phyloP scores from a whole-genome alignment of 1,140 invertebrate species.

The Camponotus vicinus region DNA sequence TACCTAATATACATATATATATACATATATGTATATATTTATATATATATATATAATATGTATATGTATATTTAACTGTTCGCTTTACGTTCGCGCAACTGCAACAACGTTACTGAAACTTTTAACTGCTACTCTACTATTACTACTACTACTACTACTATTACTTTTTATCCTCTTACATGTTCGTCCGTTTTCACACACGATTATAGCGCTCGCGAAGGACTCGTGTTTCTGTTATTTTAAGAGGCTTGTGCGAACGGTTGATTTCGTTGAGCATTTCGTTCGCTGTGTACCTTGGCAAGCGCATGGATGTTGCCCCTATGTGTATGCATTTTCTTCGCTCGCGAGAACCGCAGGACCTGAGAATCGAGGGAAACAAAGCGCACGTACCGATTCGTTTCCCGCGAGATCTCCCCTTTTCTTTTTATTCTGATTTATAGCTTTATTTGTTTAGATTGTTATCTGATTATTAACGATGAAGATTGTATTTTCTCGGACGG shows the following conservation, averaged over 20 bases:
- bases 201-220: slow-evolving; percentile 68
- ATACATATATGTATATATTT: too few relatives aligned
- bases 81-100: slow-evolving; percentile 84
- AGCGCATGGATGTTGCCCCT: not conserved
- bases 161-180: slow-evolving; percentile 74
- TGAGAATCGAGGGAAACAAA: not conserved
- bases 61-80: slow-evolving; percentile 77
- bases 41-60: too few relatives aligned
- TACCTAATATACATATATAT: slow-evolving; percentile 73
- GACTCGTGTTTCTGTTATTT: slow-evolving; percentile 74
- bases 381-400: not conserved
- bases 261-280: slow-evolving; percentile 25
- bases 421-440: slow-evolving; percentile 6
- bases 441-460: slow-evolving; percentile 6
- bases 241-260: slow-evolving; percentile 79
- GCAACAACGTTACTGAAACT: slow-evolving; percentile 84
- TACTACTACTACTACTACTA: slow-evolving; percentile 72
- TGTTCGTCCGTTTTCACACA: slow-evolving; percentile 73
- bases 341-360: not conserved
- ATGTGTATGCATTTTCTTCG: not conserved
- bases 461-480: not conserved
- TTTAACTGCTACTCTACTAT: slow-evolving; percentile 81
- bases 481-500: not conserved
- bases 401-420: not conserved
- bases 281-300: not conserved